These are phyloP conservation scores for Zoanthus sociatus DNA, from an alignment of 92 coral and sea anemone genomes.

Conservation along the genomic window DNA sequence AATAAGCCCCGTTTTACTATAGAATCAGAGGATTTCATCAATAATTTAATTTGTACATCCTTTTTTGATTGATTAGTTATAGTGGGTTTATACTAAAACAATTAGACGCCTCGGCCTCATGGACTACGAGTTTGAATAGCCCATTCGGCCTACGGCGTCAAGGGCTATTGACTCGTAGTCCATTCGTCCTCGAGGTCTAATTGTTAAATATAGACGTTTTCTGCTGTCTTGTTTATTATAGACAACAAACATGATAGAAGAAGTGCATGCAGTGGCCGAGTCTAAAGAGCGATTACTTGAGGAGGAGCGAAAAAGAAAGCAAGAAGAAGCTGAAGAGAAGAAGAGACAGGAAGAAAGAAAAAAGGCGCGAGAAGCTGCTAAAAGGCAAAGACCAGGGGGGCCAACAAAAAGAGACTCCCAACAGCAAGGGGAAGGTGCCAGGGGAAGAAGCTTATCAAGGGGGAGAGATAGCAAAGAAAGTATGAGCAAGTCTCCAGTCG, in stretches of 20 bases:
- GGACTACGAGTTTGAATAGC: no score
- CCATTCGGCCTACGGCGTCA: no score
- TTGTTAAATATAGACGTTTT: no score
- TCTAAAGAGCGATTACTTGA: constrained; percentile 87
- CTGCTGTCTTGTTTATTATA: neutral
- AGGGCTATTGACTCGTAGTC: no score
- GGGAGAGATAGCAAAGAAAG: constrained; percentile 77
- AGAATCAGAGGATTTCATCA: no score
- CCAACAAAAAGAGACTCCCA: constrained; percentile 73
- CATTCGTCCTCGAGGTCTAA: no score
- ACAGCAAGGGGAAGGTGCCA: constrained; percentile 57
- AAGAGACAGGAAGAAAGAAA: constrained; percentile 85
- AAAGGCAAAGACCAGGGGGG: constrained; percentile 59
- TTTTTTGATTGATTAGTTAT: no score
- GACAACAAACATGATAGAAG: constrained; percentile 99
- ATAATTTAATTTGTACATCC: no score
- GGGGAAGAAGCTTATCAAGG: constrained; percentile 83
- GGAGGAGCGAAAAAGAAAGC: constrained; percentile 81
- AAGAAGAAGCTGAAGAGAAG: constrained; percentile 89
- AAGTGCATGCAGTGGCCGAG: constrained; percentile 96
- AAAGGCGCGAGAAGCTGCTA: constrained; percentile 78
- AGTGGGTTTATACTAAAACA: no score
- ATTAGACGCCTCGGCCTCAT: no score
- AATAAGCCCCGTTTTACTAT: no score
- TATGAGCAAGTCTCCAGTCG: constrained; percentile 73